phyloP scores from a whole-genome alignment of 2,888 invertebrate genomes.

The Calameuta pallipes region DNA sequence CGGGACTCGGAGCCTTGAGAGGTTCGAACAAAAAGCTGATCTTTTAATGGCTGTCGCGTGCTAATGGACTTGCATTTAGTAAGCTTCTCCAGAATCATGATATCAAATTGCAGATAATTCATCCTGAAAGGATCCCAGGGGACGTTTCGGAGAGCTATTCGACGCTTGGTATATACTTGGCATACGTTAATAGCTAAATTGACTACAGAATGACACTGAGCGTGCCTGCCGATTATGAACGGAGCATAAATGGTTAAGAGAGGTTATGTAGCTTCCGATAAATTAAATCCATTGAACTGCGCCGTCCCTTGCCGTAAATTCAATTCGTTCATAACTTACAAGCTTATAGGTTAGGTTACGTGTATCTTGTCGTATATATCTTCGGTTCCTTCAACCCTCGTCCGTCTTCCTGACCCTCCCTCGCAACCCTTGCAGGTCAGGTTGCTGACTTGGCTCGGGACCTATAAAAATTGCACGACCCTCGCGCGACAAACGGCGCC shows the following conservation, averaged over 20 bases:
- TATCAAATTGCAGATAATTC: constrained; percentile 27
- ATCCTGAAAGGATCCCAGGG: constrained; percentile 9
- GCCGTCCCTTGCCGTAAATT: not conserved
- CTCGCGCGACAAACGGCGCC: not conserved
- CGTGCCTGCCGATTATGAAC: not conserved
- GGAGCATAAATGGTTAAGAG: not conserved
- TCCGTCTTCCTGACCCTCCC: not conserved
- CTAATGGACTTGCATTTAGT: constrained; percentile 30
- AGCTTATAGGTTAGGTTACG: not conserved
- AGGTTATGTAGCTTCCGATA: not conserved
- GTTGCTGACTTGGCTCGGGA: not conserved
- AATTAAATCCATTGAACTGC: not conserved
- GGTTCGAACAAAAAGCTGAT: constrained; percentile 18
- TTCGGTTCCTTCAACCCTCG: not conserved
- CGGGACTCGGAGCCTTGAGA: not conserved
- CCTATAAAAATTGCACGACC: not conserved
- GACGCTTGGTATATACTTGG: too few relatives aligned
- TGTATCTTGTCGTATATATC: not conserved
- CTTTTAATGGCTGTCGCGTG: constrained; percentile 25
- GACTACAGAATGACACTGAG: not conserved
- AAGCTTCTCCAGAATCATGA: constrained; percentile 1
- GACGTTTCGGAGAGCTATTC: too few relatives aligned
- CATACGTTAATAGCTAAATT: too few relatives aligned
- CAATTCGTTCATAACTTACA: not conserved
- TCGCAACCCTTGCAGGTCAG: not conserved